These are phyloP conservation scores for Crypturellus tataupa DNA, from an alignment of 2,797 vertebrate genomes.

Conservation along the genomic window DNA sequence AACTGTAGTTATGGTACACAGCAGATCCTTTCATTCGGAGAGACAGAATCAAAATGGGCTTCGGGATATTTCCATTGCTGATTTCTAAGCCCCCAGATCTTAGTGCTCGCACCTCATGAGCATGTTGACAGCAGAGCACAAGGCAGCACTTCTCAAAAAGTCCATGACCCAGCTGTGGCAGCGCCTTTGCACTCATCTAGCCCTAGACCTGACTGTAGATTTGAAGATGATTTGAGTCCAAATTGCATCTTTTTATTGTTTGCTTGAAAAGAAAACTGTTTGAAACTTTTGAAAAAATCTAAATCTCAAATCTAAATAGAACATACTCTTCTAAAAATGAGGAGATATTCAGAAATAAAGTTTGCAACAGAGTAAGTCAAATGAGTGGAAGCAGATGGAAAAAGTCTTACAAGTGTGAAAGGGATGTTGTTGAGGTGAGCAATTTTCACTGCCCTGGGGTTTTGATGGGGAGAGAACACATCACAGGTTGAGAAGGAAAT, in stretches of 20 bases:
- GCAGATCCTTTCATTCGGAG: neutral
- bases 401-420: neutral
- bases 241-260: neutral
- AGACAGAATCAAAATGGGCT: neutral
- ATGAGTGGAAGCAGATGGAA: neutral
- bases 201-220: accelerated
- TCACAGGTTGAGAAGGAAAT: neutral
- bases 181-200: neutral
- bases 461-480: neutral
- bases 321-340: neutral
- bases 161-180: neutral
- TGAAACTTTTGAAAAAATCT: no score
- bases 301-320: neutral
- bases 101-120: neutral
- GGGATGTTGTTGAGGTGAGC: neutral
- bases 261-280: no score
- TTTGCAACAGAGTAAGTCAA: neutral
- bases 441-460: neutral
- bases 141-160: neutral
- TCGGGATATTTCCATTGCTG: neutral
- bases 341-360: neutral
- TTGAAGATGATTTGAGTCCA: neutral
- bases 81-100: neutral
- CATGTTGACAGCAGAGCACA: neutral
- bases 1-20: neutral